Evolutionary conservation across 2,888 invertebrate species (phyloP).

Genomic region (Atrina japonica): DNA sequence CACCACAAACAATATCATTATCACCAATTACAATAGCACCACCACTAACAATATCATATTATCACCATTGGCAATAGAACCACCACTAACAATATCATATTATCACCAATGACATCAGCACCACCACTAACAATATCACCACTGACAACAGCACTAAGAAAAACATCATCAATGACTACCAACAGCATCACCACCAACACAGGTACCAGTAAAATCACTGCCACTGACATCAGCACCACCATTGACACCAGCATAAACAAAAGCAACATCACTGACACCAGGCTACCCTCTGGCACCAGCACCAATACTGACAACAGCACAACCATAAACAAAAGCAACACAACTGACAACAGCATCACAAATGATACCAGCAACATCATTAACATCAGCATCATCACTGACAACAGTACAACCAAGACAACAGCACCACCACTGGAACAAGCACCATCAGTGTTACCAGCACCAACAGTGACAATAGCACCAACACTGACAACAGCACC

Average conservation of each 20-base stretch:
- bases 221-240: neutral
- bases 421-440: neutral
- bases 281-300: neutral
- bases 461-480: neutral
- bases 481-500: neutral
- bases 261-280: neutral
- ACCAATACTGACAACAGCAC: neutral
- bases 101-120: neutral
- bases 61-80: neutral
- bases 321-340: neutral
- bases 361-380: neutral
- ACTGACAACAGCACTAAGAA: neutral
- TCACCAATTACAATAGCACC: neutral
- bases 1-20: neutral
- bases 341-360: neutral
- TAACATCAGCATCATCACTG: neutral
- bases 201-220: neutral
- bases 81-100: neutral
- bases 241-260: neutral
- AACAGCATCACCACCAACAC: too few relatives aligned
- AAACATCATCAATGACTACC: neutral
- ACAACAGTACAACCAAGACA: neutral
- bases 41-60: neutral
- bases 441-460: conserved; percentile 8
- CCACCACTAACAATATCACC: neutral